Percentiles rank a stretch among this genome's conserved stretches.
Evolutionary conservation across 1,140 invertebrate genomes (phyloP).

Genomic region (Ceratitis capitata): DNA sequence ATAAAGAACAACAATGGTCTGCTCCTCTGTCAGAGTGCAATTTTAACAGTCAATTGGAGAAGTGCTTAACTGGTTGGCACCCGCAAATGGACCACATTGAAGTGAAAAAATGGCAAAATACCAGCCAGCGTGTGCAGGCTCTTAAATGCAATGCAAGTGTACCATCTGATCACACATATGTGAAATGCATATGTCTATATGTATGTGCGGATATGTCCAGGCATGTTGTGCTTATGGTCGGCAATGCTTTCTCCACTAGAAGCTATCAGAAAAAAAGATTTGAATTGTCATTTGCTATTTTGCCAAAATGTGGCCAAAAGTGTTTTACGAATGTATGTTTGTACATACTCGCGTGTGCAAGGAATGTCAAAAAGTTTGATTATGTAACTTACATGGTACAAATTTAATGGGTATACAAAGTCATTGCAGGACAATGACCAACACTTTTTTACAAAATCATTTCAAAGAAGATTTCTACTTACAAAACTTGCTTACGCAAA

Average conservation of each 20-base stretch:
- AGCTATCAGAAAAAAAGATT: neutral
- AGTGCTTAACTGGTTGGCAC: constrained; percentile 14
- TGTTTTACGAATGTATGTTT: no score
- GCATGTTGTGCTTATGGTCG: neutral
- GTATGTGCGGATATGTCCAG: neutral
- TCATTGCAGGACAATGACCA: no score
- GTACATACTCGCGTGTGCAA: no score
- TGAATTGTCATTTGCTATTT: neutral
- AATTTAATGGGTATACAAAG: no score
- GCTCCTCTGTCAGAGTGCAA: neutral
- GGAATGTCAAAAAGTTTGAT: no score
- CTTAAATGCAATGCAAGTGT: neutral
- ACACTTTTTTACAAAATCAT: no score
- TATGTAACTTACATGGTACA: no score
- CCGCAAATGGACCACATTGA: neutral
- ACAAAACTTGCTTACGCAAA: no score
- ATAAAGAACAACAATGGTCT: neutral
- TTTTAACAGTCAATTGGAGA: neutral
- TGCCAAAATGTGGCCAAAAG: neutral
- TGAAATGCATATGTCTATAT: no score
- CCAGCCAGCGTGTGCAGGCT: neutral
- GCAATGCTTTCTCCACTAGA: neutral
- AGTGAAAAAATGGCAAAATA: neutral
- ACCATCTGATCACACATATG: no score
- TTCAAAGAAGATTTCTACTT: no score